phyloP scores from a whole-genome alignment of 2,888 invertebrate genomes.

The Plusia festucae region DNA sequence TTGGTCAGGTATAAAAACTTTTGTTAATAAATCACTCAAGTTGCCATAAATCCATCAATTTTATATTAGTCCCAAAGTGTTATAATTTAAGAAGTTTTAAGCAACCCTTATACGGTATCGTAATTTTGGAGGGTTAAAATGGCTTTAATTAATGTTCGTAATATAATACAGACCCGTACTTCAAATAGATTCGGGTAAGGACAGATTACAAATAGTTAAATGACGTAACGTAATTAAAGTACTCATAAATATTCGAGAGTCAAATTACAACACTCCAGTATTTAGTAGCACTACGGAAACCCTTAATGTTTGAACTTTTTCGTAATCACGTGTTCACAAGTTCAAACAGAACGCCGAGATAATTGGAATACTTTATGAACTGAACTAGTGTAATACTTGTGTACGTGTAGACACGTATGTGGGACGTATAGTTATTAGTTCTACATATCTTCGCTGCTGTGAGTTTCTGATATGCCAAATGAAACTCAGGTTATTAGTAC shows the following conservation, averaged over 20 bases:
- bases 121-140: slow-evolving; percentile 50
- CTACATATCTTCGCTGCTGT: slow-evolving; percentile 20
- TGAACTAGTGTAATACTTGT: slow-evolving; percentile 19
- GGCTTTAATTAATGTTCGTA: slow-evolving; percentile 34
- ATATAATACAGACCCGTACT: background rate
- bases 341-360: slow-evolving; percentile 3
- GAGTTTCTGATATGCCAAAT: slow-evolving; percentile 32
- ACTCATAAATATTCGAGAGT: background rate
- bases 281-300: background rate
- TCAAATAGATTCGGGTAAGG: background rate
- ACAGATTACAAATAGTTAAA: background rate
- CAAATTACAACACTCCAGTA: background rate
- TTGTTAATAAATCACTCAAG: slow-evolving; percentile 3
- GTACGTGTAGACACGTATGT: slow-evolving; percentile 20
- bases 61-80: slow-evolving; percentile 19
- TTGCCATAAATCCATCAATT: slow-evolving; percentile 24
- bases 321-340: background rate
- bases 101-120: slow-evolving; percentile 42
- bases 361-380: slow-evolving; percentile 24
- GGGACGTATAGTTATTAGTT: slow-evolving; percentile 33
- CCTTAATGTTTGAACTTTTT: background rate
- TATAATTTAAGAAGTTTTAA: slow-evolving; percentile 30
- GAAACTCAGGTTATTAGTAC: slow-evolving; percentile 46
- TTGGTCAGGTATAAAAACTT: background rate
- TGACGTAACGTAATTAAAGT: background rate